These are phyloP conservation scores for Nilaparvata lugens DNA, from an alignment of 1,140 invertebrate genomes.

Conservation along the genomic window DNA sequence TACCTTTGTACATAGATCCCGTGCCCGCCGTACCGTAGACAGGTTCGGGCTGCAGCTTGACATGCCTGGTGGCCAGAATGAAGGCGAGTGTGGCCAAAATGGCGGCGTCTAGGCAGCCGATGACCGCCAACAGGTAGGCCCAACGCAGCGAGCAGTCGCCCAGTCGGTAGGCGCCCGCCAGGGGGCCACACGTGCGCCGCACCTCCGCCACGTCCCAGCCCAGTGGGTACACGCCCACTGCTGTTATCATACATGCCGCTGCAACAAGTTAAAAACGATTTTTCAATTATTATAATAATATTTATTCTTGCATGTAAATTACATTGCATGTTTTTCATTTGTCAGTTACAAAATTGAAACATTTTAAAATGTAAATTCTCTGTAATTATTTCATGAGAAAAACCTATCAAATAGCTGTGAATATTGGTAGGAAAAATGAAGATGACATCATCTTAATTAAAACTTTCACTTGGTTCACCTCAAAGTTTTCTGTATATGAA, in stretches of 20 bases:
- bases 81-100: constrained; percentile 87
- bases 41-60: constrained; percentile 72
- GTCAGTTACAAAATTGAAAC: too few species aligned
- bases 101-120: constrained; percentile 81
- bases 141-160: constrained; percentile 84
- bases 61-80: constrained; percentile 81
- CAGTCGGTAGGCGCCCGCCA: constrained; percentile 62
- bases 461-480: too few species aligned
- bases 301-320: too few species aligned
- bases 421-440: too few species aligned
- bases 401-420: too few species aligned
- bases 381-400: too few species aligned
- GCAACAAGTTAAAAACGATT: constrained; percentile 32
- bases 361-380: too few species aligned
- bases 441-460: too few species aligned
- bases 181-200: constrained; percentile 73
- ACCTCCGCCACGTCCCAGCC: constrained; percentile 83
- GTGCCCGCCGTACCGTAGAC: constrained; percentile 45
- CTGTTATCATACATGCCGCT: constrained; percentile 74
- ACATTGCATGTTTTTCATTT: too few species aligned
- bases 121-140: constrained; percentile 90
- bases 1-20: constrained; percentile 45
- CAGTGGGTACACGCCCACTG: constrained; percentile 82
- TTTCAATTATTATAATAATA: too few species aligned
- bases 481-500: too few species aligned